Conservation (phyloP, 2,888 invertebrate genomes). For the Lepetodrilus schrolli region DNA sequence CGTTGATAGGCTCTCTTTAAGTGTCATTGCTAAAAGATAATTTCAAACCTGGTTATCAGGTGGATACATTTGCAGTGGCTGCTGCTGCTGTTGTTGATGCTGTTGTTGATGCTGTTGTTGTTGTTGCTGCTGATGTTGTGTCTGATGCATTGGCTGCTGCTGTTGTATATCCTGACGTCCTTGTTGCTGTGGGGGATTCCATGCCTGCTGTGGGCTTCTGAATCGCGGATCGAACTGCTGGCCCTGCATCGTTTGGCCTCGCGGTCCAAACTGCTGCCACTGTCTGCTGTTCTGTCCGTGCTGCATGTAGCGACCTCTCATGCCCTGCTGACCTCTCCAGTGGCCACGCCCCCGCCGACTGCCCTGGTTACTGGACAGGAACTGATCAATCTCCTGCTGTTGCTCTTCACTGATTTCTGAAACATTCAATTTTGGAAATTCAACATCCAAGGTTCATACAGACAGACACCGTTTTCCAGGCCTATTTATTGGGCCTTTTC, state of each 20-base stretch:
- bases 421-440: too few species aligned
- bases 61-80: slow-evolving; percentile 12
- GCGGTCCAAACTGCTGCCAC: not conserved
- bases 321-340: slow-evolving; percentile 17
- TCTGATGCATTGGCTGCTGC: not conserved
- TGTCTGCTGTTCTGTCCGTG: not conserved
- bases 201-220: not conserved
- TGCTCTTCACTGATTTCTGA: slow-evolving; percentile 39
- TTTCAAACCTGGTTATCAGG: not conserved
- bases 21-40: too few species aligned
- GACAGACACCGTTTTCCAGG: not conserved
- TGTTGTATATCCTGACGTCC: not conserved
- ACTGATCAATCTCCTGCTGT: slow-evolving; percentile 36
- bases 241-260: not conserved
- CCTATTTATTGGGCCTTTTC: not conserved
- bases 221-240: not conserved
- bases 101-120: slow-evolving; percentile 5
- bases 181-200: not conserved
- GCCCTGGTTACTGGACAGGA: slow-evolving; percentile 12
- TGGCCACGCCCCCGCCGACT: slow-evolving; percentile 28
- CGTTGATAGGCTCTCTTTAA: too few species aligned
- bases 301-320: not conserved
- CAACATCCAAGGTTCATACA: not conserved
- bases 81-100: slow-evolving; percentile 26
- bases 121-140: slow-evolving; percentile 4